Conservation (phyloP, 2,797 vertebrate genomes). For the Sebastes kiyomatsui region DNA sequence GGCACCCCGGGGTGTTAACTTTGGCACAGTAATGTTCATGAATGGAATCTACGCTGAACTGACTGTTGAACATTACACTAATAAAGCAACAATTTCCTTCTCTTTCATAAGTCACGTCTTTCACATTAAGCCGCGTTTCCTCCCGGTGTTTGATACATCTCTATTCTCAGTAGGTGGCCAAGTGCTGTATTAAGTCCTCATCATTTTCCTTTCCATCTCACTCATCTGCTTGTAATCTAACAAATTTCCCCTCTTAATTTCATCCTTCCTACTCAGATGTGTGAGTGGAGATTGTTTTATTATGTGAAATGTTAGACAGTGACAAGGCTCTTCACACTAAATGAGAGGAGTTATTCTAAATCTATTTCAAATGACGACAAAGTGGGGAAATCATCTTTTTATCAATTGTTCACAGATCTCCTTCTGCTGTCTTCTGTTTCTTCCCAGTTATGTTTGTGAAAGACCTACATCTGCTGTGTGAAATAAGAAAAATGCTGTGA, state of each 20-base stretch:
- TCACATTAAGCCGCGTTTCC: conserved; percentile 48
- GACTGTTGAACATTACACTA: conserved; percentile 26
- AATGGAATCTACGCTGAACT: conserved; percentile 17
- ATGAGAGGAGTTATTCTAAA: conserved; percentile 16
- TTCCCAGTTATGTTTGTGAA: conserved; percentile 41
- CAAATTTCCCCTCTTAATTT: conserved; percentile 39
- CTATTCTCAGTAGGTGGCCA: conserved; percentile 39
- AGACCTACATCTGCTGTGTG: conserved; percentile 52
- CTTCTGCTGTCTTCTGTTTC: conserved; percentile 17
- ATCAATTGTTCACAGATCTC: conserved; percentile 25
- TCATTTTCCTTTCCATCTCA: conserved; percentile 37
- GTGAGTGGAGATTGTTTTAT: conserved; percentile 36
- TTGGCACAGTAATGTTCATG: conserved; percentile 14
- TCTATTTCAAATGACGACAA: conserved; percentile 18
- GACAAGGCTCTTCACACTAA: conserved; percentile 3
- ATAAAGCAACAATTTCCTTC: conserved; percentile 35
- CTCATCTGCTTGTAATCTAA: conserved; percentile 32
- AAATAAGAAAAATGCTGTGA: conserved; percentile 34
- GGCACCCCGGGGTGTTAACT: conserved; percentile 1
- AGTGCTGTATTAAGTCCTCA: conserved; percentile 40
- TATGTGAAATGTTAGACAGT: conserved; percentile 27
- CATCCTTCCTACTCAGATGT: conserved; percentile 36
- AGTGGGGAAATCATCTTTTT: neutral
- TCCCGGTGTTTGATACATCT: conserved; percentile 30
- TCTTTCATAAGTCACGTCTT: conserved; percentile 37